Evolutionary conservation across 2,797 vertebrate species (phyloP), one percentile per base, ranked within the genome.

Genomic region (Syncerus caffer): DNA sequence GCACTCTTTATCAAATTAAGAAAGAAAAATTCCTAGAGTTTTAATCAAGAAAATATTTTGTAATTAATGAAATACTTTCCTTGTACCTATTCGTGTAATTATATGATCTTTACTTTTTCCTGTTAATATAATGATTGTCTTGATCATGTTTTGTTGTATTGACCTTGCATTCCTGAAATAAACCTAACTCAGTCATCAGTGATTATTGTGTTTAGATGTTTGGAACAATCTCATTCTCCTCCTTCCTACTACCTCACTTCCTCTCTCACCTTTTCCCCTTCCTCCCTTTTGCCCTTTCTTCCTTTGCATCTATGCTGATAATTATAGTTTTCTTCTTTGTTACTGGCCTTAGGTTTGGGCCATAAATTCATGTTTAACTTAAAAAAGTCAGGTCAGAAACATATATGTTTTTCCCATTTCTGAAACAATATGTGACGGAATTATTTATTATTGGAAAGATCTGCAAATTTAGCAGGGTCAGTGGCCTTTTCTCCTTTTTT

Each of bases 1-100:
- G 16, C 1, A 64, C 27, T 60, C 3, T 79, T 55, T 74, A 45
- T 51, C 58, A 64, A 31, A 94, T 67, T 85, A 85, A 82, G 89
- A 67, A 95, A 95, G 58, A 93, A 92, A 74, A 78, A 58, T 53
- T 80, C 31, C 16, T 47, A 78, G 45, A 79, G 6, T 67, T 86
- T 92, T 62, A 88, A 90, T 42, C 27, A 80, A 96, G 74, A 92
- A 92, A 94, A 89, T 51, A 79, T n/a, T 97, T 90, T 88, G 8
- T n/a, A 89, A 67, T 92, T 51, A 79, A 80, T 74, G 27, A 62
- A 90, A 94, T 64, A 27, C 12, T 85, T 96, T 45, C 45, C 83
- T 91, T 76, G 25, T 55, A 23, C 21, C 50, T 53, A 19, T 76
- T 96, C 58, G 34, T 88, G 47, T 57, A 50, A 50, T 90, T 90